Conservation (phyloP, 2,888 invertebrate species). For the Rotaria sp. region DNA sequence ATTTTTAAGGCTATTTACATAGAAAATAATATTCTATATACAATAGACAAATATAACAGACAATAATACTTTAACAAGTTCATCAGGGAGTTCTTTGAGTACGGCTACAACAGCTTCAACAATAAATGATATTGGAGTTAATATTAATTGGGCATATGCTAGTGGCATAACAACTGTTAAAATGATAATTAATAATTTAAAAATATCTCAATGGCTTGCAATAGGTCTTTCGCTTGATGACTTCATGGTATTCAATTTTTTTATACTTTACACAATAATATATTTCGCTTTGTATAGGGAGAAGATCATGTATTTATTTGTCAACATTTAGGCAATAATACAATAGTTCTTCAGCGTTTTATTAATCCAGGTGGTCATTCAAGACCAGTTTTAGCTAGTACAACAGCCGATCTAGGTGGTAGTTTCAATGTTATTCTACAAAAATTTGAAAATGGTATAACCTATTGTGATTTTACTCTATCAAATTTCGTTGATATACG, state of each 20-base stretch:
- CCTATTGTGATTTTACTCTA: not conserved
- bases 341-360: not conserved
- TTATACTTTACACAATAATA: not conserved
- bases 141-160: not conserved
- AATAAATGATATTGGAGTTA: not conserved
- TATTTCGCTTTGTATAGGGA: not conserved
- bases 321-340: not conserved
- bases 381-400: not conserved
- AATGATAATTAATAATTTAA: not conserved
- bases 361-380: not conserved
- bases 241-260: not conserved
- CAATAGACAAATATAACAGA: not conserved
- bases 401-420: not conserved
- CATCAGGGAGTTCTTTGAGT: no score
- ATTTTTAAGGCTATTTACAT: not conserved
- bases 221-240: not conserved
- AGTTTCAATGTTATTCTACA: not conserved
- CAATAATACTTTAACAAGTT: not conserved
- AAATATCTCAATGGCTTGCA: not conserved
- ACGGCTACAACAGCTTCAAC: not conserved
- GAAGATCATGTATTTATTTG: conserved; percentile 16
- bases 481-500: not conserved
- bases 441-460: not conserved
- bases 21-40: not conserved
- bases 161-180: not conserved